phyloP scores from a whole-genome alignment of 2,113 vertebrate species.

The Mormoops blainvillei region DNA sequence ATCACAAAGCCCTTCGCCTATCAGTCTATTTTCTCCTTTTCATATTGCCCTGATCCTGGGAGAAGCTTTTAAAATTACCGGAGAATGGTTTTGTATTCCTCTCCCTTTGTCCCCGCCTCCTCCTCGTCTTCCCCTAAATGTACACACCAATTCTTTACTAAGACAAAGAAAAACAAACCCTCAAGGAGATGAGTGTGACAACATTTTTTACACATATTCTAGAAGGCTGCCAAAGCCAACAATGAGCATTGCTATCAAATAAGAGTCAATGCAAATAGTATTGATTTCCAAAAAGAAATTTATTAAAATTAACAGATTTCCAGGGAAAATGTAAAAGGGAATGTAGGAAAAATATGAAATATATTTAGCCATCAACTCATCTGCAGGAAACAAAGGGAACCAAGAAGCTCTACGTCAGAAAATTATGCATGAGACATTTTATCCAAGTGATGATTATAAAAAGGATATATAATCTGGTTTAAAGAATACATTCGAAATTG shows the following conservation, averaged over 20 bases:
- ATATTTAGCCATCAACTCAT: neutral
- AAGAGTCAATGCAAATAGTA: neutral
- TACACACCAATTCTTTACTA: slow-evolving; percentile 20
- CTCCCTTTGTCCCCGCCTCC: neutral
- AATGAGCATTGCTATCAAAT: neutral
- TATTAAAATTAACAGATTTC: neutral
- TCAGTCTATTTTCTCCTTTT: slow-evolving; percentile 52
- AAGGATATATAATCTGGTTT: neutral
- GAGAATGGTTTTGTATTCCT: neutral
- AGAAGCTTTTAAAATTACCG: slow-evolving; percentile 68
- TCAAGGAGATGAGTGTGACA: neutral
- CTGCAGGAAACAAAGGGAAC: slow-evolving; percentile 14
- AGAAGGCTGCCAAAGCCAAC: neutral
- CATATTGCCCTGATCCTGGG: slow-evolving; percentile 63
- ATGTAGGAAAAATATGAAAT: neutral
- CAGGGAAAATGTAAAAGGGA: neutral
- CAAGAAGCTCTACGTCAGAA: neutral
- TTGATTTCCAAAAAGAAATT: slow-evolving; percentile 28
- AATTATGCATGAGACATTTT: neutral
- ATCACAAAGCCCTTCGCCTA: slow-evolving; percentile 65
- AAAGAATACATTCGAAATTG: neutral
- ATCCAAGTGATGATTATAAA: neutral
- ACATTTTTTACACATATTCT: neutral
- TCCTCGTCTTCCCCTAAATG: neutral
- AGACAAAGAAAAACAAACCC: slow-evolving; percentile 10